Evolutionary conservation across 2,888 invertebrate genomes (phyloP).

Genomic region (Subacronicta megacephala): DNA sequence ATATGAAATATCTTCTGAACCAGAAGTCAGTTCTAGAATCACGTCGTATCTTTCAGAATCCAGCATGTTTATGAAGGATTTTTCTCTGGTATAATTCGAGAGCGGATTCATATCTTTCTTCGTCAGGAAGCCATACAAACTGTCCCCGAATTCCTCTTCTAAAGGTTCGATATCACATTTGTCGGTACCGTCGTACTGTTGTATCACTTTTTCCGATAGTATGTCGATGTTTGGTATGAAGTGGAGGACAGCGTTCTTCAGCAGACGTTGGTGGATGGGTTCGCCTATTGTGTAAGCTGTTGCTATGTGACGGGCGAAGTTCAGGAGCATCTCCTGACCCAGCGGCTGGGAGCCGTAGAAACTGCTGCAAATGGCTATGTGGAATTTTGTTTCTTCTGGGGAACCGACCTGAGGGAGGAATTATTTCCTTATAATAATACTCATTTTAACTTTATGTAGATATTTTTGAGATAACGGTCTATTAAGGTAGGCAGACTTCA

Average conservation of each 20-base stretch:
- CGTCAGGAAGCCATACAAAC: conserved; percentile 85
- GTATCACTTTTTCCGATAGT: conserved; percentile 71
- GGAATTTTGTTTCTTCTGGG: conserved; percentile 95
- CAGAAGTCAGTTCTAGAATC: conserved; percentile 93
- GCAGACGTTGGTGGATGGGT: conserved; percentile 90
- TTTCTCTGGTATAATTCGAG: conserved; percentile 85
- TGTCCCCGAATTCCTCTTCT: conserved; percentile 91
- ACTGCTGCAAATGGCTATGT: conserved; percentile 95
- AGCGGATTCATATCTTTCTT: conserved; percentile 80
- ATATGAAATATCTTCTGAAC: conserved; percentile 91
- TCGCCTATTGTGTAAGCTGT: conserved; percentile 92
- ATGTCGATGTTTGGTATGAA: conserved; percentile 92
- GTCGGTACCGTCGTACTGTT: conserved; percentile 69
- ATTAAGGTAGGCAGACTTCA: too few relatives aligned
- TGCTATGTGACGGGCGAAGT: conserved; percentile 95
- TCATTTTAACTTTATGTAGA: too few relatives aligned
- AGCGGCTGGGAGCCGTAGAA: conserved; percentile 94
- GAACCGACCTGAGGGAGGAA: conserved; percentile 90
- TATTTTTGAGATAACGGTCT: too few relatives aligned
- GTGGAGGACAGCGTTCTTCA: conserved; percentile 93
- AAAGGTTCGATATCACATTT: conserved; percentile 75
- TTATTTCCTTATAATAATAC: too few relatives aligned
- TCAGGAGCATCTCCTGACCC: conserved; percentile 95
- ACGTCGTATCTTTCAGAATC: conserved; percentile 92
- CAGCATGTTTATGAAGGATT: conserved; percentile 91